Conservation (phyloP, 2,797 vertebrate species). For the Neoniphon sammara region DNA sequence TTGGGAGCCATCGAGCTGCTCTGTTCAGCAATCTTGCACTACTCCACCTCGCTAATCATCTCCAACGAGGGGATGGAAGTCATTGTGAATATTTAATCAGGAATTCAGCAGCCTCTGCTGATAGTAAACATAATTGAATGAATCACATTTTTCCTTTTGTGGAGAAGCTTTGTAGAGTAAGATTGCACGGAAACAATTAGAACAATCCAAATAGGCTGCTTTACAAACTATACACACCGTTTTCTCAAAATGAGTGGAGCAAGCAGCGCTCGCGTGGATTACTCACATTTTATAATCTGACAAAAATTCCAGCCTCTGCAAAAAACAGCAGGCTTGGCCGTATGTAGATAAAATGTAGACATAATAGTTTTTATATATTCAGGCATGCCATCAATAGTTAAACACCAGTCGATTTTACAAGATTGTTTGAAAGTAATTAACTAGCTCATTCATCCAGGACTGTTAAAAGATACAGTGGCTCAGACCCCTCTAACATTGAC, state of each 20-base stretch:
- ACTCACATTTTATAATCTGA: slow-evolving; percentile 4
- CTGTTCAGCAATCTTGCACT: slow-evolving; percentile 30
- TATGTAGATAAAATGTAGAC: slow-evolving; percentile 3
- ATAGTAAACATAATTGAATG: slow-evolving; percentile 55
- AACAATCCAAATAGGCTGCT: slow-evolving; percentile 31
- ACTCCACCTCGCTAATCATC: slow-evolving; percentile 62
- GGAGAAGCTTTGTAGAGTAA: slow-evolving; percentile 24
- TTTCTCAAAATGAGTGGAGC: slow-evolving; percentile 13
- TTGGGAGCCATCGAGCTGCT: slow-evolving; percentile 3
- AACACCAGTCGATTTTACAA: slow-evolving; percentile 7
- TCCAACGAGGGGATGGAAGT: slow-evolving; percentile 38
- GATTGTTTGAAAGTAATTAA: slow-evolving; percentile 45
- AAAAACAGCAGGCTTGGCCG: slow-evolving; percentile 4
- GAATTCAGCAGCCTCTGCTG: slow-evolving; percentile 50
- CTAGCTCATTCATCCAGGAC: neutral
- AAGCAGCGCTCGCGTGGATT: slow-evolving; percentile 7
- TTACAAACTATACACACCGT: slow-evolving; percentile 11
- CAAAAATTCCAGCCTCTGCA: slow-evolving; percentile 7
- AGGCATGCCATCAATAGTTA: neutral
- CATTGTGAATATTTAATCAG: slow-evolving; percentile 70
- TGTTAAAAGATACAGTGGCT: neutral
- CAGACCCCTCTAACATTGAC: slow-evolving; percentile 27
- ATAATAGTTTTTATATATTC: slow-evolving; percentile 28
- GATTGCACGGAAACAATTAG: slow-evolving; percentile 32
- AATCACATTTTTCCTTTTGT: slow-evolving; percentile 41